phyloP scores from a whole-genome alignment of 2,113 vertebrate species.

The Ivindomyrus marchei region DNA sequence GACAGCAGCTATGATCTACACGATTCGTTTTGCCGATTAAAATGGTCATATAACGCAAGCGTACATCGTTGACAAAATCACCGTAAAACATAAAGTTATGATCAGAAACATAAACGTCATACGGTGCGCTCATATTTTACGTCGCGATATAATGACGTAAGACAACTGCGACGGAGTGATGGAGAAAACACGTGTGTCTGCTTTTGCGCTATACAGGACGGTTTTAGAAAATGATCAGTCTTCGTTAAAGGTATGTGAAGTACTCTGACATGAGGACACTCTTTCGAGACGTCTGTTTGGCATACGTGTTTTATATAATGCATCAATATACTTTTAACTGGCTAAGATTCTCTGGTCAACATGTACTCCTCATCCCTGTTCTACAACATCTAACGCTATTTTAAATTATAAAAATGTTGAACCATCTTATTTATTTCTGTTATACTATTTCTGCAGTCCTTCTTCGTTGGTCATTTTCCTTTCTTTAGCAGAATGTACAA shows the following conservation, averaged over 20 bases:
- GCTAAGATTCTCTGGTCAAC: neutral
- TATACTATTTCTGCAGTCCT: neutral
- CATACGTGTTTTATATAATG: neutral
- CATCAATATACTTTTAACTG: neutral
- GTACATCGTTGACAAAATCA: neutral
- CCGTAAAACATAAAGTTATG: neutral
- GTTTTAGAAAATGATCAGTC: constrained; percentile 28
- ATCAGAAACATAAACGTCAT: neutral
- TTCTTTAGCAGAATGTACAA: neutral
- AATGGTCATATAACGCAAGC: neutral
- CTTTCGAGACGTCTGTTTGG: neutral
- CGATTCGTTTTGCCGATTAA: neutral
- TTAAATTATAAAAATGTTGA: neutral
- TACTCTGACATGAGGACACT: neutral
- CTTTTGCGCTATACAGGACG: constrained; percentile 54
- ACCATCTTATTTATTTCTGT: neutral
- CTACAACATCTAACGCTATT: neutral
- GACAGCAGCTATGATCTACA: neutral
- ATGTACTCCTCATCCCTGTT: neutral
- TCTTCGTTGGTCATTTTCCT: neutral
- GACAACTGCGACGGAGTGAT: constrained; percentile 29
- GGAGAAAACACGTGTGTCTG: constrained; percentile 61
- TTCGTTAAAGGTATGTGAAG: constrained; percentile 37
- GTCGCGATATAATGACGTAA: constrained; percentile 40
- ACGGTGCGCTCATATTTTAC: neutral